Evolutionary conservation across 1,140 invertebrate genomes (phyloP).

Genomic region (Papilio machaon): DNA sequence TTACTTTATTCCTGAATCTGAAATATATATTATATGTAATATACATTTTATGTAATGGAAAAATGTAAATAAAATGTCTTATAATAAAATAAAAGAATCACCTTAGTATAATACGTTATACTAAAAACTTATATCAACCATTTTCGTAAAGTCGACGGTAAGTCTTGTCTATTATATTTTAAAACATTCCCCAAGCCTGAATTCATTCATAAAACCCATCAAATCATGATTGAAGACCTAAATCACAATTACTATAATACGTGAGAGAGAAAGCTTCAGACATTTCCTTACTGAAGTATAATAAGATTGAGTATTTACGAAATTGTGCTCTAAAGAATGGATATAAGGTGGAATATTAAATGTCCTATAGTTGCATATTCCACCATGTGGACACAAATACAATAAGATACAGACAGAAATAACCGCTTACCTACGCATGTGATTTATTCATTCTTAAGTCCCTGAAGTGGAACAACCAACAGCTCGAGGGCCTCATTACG

Average conservation of each 20-base stretch:
- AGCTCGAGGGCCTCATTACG: constrained; percentile 25
- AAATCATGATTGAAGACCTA: constrained; percentile 22
- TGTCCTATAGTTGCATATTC: background rate
- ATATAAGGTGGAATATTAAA: background rate
- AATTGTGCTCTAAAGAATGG: background rate
- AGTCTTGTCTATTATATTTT: background rate
- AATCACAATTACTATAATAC: constrained; percentile 22
- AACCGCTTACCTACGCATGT: constrained; percentile 28
- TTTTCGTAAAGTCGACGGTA: background rate
- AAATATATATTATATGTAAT: background rate
- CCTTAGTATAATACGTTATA: background rate
- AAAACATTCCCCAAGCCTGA: background rate
- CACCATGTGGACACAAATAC: background rate
- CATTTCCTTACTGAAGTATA: constrained; percentile 11
- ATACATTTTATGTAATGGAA: background rate
- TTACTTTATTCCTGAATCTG: constrained; percentile 55
- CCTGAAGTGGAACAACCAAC: constrained; percentile 33
- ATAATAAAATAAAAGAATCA: background rate
- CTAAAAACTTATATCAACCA: too few relatives aligned
- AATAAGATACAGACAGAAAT: constrained; percentile 28
- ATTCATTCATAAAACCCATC: constrained; percentile 24
- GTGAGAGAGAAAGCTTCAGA: constrained; percentile 29
- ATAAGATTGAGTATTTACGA: background rate
- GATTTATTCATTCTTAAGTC: constrained; percentile 36
- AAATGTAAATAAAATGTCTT: background rate